Evolutionary conservation across 35 echinoderm and acorn worm genomes (phyloP), one percentile per base, ranked within the genome.

Genomic region (Anneissia japonica): DNA sequence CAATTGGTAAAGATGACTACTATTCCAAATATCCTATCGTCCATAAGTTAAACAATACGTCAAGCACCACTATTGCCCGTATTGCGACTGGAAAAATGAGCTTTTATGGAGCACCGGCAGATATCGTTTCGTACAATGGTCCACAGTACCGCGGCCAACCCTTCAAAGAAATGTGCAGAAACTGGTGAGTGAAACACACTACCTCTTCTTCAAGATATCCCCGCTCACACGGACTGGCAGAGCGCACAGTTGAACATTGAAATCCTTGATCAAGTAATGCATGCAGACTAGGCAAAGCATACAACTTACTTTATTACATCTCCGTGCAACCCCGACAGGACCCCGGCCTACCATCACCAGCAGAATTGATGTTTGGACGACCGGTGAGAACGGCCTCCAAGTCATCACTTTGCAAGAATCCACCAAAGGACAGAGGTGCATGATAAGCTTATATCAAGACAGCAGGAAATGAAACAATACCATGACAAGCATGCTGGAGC

Each of bases 61-160:
- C 78, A 26, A 94, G 92, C 51, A 46, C 83, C 28, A 28, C 92
- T 3, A 79, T 94, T 35, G 84, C 84, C 10, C n/a, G 81, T 36
- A 11, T 74, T 17, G 81, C 51, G n/a, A 76, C 84, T 30, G 45
- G 30, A 55, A 91, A 46, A 28, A 87, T 91, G 38, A 86, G 88
- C 43, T 30, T 91, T 23, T 87, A 87, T 46, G 92, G 92, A 84
- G 32, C 83, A 32, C 84, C 87, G 31, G 73, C 13, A 4, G 84
- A 90, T 39, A 89, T 93, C 0, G 77, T 86, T 46, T 90, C 84
- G 12, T 87, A 93, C 77, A 90, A 93, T 77, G 84, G 87, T 4
- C 76, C 82, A 5, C 91, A 93, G 39, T 94, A 79, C 33, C 37
- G 32, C 33, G 92, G 88, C 1, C 36, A 79, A 73, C 78, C 92